Evolutionary conservation across 2,797 vertebrate genomes (phyloP), one percentile per base, ranked within the genome.

Genomic region (Diceros bicornis): DNA sequence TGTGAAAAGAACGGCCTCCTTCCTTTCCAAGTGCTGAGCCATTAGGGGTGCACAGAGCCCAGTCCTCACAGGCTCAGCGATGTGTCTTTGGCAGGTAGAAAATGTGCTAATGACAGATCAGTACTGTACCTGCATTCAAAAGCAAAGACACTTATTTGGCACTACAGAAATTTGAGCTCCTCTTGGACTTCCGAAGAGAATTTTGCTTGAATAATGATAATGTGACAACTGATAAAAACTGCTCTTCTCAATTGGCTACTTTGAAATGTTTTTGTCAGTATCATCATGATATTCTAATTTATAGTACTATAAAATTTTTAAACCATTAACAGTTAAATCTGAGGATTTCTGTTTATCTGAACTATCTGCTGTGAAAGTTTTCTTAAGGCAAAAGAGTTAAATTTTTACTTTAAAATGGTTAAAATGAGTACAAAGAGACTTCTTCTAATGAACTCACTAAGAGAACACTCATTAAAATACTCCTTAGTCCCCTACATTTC

Each of bases 341-440:
- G 8, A 89, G 47, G 41, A 18, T 34, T 97, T 92, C 47, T 89
- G 2, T 93, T 72, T 96, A 61, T 96, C 21, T 52, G 50, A 95
- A 92, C 52, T 85, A 5, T 47, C 4, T 81, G 13, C 77, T 71
- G 1, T 85, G 21, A 72, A 69, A 91, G 12, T 57, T 81, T 84
- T 91, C 34, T 78, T 93, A 89, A 94, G 61, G 64, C 82, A 94
- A 91, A 97, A 78, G 27, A 89, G 74, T 77, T 93, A 59, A 79
- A 41, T 62, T 93, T 96, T 79, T 83, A 68, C 44, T 87, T 89
- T 90, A 64, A 95, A 52, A 93, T 87, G 27, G 27, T 93, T 82
- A 47, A 89, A 62, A 52, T 92, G 71, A 93, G 75, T 83, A 79
- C 25, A 86, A 3, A 87, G 16, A 91, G 21, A 69, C 23, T 34